phyloP scores from a whole-genome alignment of 2,888 invertebrate genomes.

The Perdita meconis region DNA sequence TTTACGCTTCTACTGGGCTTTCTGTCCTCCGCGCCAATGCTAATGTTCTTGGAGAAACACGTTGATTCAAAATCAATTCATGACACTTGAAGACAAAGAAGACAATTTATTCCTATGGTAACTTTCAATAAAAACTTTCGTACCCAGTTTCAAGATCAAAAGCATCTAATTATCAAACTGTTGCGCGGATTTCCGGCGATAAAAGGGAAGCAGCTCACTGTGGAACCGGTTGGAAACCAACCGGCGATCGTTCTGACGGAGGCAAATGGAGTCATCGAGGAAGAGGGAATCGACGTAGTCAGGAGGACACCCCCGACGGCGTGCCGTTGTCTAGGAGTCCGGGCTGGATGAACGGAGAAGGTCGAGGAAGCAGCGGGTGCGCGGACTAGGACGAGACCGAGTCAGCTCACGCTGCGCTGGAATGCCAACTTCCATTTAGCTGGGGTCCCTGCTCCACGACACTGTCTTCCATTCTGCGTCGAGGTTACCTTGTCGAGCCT shows the following conservation, averaged over 20 bases:
- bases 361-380: conserved; percentile 55
- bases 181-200: conserved; percentile 22
- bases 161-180: neutral
- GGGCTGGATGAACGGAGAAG: conserved; percentile 39
- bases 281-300: conserved; percentile 60
- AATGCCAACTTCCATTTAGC: conserved; percentile 72
- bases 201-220: conserved; percentile 20
- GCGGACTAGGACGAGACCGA: conserved; percentile 55
- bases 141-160: neutral
- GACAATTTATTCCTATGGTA: too few relatives aligned
- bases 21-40: neutral
- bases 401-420: conserved; percentile 71
- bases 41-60: neutral
- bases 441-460: conserved; percentile 59
- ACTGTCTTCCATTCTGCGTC: conserved; percentile 45
- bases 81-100: too few relatives aligned
- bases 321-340: conserved; percentile 71
- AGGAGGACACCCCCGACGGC: conserved; percentile 64
- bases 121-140: neutral
- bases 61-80: neutral
- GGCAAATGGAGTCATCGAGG: conserved; percentile 70
- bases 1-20: neutral
- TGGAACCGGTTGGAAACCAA: conserved; percentile 50
- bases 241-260: conserved; percentile 55
- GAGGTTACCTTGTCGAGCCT: neutral